These are phyloP conservation scores for Paraescarpia echinospica DNA, from an alignment of 1,140 invertebrate species.

Conservation along the genomic window DNA sequence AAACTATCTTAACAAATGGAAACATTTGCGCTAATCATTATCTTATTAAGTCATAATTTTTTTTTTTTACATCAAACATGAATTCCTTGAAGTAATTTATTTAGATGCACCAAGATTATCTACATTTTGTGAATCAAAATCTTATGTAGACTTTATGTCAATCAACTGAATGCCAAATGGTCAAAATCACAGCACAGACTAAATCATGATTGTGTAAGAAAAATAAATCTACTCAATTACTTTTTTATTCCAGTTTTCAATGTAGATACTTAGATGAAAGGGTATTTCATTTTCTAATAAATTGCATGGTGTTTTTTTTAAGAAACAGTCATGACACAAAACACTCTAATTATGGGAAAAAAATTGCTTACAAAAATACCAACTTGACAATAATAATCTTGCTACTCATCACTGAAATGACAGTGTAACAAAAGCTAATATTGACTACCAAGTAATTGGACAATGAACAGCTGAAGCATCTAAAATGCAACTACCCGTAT, in stretches of 20 bases:
- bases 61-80: background rate
- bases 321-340: too few species aligned
- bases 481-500: constrained; percentile 14
- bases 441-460: background rate
- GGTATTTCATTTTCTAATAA: background rate
- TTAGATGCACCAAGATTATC: background rate
- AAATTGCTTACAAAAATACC: too few species aligned
- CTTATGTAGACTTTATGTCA: background rate
- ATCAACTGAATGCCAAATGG: background rate
- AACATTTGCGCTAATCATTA: background rate
- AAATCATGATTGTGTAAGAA: background rate
- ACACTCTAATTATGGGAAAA: too few species aligned
- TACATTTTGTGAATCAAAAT: background rate
- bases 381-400: background rate
- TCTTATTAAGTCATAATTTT: background rate
- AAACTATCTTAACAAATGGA: background rate
- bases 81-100: background rate
- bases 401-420: background rate
- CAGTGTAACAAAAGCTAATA: background rate
- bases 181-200: background rate
- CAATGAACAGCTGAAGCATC: background rate
- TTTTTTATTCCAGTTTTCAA: background rate
- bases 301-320: background rate
- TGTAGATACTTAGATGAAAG: background rate
- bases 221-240: background rate